These are phyloP conservation scores for Brachyptera putata DNA, from an alignment of 2,888 invertebrate genomes.

Conservation along the genomic window DNA sequence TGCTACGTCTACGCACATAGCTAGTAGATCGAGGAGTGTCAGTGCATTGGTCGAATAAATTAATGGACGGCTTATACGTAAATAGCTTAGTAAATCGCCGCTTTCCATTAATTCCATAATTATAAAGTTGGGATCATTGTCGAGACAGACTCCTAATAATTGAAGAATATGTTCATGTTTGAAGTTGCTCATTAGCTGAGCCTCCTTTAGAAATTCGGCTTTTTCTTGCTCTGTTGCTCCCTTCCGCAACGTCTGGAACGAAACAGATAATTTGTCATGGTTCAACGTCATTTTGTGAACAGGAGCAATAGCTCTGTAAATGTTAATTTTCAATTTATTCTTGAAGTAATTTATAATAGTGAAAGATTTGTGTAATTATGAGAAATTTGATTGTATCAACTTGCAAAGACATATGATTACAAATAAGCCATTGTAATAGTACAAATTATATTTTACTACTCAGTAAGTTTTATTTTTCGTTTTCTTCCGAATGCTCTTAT, in stretches of 20 bases:
- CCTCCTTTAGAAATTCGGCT: constrained; percentile 92
- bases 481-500: no score
- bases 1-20: constrained; percentile 94
- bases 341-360: no score
- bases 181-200: constrained; percentile 95
- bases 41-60: constrained; percentile 61
- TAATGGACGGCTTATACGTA: constrained; percentile 76
- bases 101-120: constrained; percentile 98
- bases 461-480: no score
- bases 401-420: no score
- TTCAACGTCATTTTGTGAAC: no score
- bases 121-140: constrained; percentile 88
- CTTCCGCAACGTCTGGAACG: constrained; percentile 75
- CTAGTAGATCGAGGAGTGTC: constrained; percentile 76
- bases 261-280: constrained; percentile 20
- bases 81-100: constrained; percentile 88
- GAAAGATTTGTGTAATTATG: no score
- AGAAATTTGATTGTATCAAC: no score
- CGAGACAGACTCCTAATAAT: constrained; percentile 89
- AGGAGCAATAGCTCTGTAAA: no score
- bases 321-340: no score
- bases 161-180: constrained; percentile 93
- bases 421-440: no score
- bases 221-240: constrained; percentile 88
- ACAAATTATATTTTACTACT: no score